A percentile compares a stretch with the other conserved stretches of the same genome.
These are phyloP conservation scores for Hirtodrosophila cameraria DNA, from an alignment of 2,888 invertebrate genomes.

Conservation along the genomic window DNA sequence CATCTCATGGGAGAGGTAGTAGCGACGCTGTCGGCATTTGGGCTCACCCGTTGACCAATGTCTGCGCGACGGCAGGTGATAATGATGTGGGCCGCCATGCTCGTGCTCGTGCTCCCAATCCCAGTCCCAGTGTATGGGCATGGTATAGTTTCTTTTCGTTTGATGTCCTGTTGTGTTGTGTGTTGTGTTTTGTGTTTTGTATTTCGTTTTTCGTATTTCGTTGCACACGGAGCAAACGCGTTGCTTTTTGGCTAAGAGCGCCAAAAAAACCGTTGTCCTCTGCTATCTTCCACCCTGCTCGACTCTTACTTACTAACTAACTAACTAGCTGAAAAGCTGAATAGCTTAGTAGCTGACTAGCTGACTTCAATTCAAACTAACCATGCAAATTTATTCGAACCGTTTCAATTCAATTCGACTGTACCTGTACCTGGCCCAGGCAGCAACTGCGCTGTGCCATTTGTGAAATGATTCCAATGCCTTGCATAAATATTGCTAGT, in stretches of 20 bases:
- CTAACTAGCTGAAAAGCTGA: constrained; percentile 7
- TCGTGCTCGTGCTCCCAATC: constrained; percentile 76
- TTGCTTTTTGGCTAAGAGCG: constrained; percentile 73
- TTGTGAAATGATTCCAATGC: constrained; percentile 42
- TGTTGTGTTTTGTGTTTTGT: constrained; percentile 16
- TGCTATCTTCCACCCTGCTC: constrained; percentile 63
- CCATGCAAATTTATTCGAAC: constrained; percentile 31
- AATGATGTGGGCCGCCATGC: constrained; percentile 65
- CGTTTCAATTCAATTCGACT: constrained; percentile 19
- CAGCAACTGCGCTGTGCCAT: constrained; percentile 49
- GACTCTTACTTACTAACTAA: constrained; percentile 74
- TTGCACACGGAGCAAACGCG: constrained; percentile 78
- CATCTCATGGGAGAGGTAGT: constrained; percentile 69
- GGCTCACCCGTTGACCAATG: constrained; percentile 71
- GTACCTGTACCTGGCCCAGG: constrained; percentile 44
- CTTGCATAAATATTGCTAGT: constrained; percentile 39
- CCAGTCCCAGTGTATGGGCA: constrained; percentile 80
- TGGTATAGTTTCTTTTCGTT: constrained; percentile 23
- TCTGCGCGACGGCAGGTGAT: constrained; percentile 65
- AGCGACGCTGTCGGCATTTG: constrained; percentile 63
- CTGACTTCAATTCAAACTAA: constrained; percentile 10
- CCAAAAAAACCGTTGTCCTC: constrained; percentile 82
- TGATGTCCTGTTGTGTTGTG: not conserved
- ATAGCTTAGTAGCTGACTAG: no score
- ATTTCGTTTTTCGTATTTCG: constrained; percentile 47